These are phyloP conservation scores for Dolomedes plantarius DNA, from an alignment of 2,888 invertebrate species.

Conservation along the genomic window DNA sequence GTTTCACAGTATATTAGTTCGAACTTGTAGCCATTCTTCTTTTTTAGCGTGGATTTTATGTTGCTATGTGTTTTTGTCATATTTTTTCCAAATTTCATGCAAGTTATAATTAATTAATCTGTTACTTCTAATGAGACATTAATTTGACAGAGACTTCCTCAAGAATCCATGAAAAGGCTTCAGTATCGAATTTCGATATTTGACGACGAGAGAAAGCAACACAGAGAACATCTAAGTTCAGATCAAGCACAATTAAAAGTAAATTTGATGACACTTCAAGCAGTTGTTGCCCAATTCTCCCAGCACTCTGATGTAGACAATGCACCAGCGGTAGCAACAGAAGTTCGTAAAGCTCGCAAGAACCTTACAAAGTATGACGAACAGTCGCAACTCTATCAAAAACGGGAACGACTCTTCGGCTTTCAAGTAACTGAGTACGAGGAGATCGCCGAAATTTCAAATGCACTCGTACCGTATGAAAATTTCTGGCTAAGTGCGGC, in stretches of 20 bases:
- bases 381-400: slow-evolving; percentile 38
- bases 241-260: slow-evolving; percentile 30
- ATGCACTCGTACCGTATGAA: slow-evolving; percentile 28
- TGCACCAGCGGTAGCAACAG: not conserved
- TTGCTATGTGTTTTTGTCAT: too few relatives aligned
- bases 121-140: too few relatives aligned
- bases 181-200: slow-evolving; percentile 10
- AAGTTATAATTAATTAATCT: too few relatives aligned
- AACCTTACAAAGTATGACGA: not conserved
- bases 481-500: slow-evolving; percentile 47
- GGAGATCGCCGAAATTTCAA: slow-evolving; percentile 10
- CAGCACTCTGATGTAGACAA: slow-evolving; percentile 10
- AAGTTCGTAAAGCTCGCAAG: slow-evolving; percentile 40
- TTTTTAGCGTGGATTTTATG: too few relatives aligned
- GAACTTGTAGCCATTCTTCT: too few relatives aligned
- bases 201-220: slow-evolving; percentile 27
- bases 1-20: too few relatives aligned
- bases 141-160: slow-evolving; percentile 15
- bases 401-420: slow-evolving; percentile 41
- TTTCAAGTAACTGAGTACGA: slow-evolving; percentile 1
- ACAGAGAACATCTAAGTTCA: slow-evolving; percentile 22
- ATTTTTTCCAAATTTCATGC: too few relatives aligned
- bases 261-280: not conserved
- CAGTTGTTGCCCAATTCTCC: not conserved
- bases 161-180: slow-evolving; percentile 35